Percentiles rank a stretch among this genome's conserved stretches.
Evolutionary conservation across 30 jellyfish, hydroid and myxozoan genomes (phyloP).

Genomic region (Aurelia sp.): DNA sequence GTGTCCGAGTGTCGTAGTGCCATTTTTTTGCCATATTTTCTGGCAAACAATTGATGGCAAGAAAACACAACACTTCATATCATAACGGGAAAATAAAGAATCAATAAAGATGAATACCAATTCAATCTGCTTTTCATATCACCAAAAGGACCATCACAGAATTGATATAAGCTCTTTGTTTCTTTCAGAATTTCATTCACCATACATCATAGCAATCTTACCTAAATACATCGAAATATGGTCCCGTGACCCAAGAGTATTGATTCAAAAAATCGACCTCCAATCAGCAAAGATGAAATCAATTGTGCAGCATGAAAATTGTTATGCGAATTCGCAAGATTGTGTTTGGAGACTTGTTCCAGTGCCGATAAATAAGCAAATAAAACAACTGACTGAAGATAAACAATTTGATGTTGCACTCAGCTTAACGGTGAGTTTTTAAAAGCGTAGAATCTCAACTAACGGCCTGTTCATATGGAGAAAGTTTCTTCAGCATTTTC

Average conservation of each 20-base stretch:
- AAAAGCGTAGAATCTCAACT: too few species aligned
- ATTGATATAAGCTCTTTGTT: too few species aligned
- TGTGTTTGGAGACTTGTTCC: slow-evolving; percentile 91
- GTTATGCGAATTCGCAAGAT: slow-evolving; percentile 70
- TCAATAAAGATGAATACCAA: too few species aligned
- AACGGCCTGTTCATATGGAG: too few species aligned
- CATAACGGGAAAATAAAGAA: too few species aligned
- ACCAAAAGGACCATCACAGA: too few species aligned
- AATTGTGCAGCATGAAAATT: slow-evolving; percentile 45
- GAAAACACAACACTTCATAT: too few species aligned
- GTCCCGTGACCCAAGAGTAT: slow-evolving; percentile 82
- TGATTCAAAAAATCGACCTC: slow-evolving; percentile 79
- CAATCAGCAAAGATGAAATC: slow-evolving; percentile 57
- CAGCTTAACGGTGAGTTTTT: slow-evolving; percentile 56
- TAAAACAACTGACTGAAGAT: slow-evolving; percentile 74
- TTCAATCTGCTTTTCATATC: too few species aligned
- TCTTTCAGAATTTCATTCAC: slow-evolving; percentile 45
- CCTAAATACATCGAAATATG: slow-evolving; percentile 86
- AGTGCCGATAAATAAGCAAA: slow-evolving; percentile 64
- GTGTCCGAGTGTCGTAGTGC: too few species aligned
- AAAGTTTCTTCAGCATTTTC: too few species aligned
- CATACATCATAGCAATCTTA: slow-evolving; percentile 82
- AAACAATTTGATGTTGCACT: slow-evolving; percentile 87
- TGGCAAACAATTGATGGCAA: too few species aligned
- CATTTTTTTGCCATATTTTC: too few species aligned